Conservation (phyloP, 2,888 invertebrate genomes). For the Ophonus ardosiacus region DNA sequence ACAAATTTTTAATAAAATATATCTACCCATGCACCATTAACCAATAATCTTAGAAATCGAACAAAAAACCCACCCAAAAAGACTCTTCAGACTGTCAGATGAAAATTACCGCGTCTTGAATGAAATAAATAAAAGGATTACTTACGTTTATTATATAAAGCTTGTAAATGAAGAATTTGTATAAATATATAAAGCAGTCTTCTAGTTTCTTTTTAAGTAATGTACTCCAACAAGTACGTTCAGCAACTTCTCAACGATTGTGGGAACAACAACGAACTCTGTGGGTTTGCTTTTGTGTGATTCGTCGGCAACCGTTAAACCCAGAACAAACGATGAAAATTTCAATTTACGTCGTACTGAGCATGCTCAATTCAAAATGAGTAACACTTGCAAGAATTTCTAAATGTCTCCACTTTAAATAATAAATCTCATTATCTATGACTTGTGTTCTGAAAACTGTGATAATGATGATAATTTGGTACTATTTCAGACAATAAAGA, state of each 20-base stretch:
- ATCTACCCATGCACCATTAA: background rate
- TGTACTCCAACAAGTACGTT: background rate
- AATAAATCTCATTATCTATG: constrained; percentile 25
- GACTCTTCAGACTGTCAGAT: constrained; percentile 5
- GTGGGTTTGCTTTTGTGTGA: constrained; percentile 43
- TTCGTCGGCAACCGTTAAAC: constrained; percentile 47
- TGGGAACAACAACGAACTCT: constrained; percentile 31
- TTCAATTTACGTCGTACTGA: background rate
- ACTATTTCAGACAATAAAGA: background rate
- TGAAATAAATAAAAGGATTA: background rate
- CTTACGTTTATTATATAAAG: constrained; percentile 12
- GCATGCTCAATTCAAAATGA: constrained; percentile 48
- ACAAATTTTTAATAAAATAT: no score
- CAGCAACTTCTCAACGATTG: background rate
- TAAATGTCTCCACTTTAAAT: constrained; percentile 18
- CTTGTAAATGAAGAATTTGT: constrained; percentile 9
- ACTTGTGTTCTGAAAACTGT: background rate
- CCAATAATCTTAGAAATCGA: background rate
- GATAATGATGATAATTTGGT: background rate
- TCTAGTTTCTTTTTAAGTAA: constrained; percentile 25
- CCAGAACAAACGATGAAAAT: constrained; percentile 35
- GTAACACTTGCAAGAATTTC: constrained; percentile 14
- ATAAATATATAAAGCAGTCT: constrained; percentile 22
- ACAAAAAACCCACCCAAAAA: constrained; percentile 26
- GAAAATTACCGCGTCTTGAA: background rate